Percentiles rank a stretch among this genome's conserved stretches.
These are phyloP conservation scores for Festucalex cinctus DNA, from an alignment of 2,113 vertebrate genomes.

Conservation along the genomic window DNA sequence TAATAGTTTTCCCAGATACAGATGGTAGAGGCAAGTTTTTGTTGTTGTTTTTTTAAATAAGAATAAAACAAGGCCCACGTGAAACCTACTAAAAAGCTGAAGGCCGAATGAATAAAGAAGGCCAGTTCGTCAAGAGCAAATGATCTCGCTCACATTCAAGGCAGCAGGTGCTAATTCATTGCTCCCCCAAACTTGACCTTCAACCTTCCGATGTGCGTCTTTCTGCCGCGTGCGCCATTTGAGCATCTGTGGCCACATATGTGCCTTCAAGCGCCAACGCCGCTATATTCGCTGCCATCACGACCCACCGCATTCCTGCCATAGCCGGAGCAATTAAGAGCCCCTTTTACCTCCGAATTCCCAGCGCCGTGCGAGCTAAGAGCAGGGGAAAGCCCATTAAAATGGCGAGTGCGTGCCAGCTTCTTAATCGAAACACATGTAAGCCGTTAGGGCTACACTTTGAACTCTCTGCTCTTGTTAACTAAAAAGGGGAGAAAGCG, in stretches of 20 bases:
- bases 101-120: constrained; percentile 7
- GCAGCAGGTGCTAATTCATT: constrained; percentile 6
- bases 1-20: neutral
- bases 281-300: constrained; percentile 59
- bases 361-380: constrained; percentile 45
- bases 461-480: constrained; percentile 58
- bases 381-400: constrained; percentile 63
- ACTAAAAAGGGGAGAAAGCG: constrained; percentile 44
- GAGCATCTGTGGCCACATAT: constrained; percentile 44
- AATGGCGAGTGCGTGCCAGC: constrained; percentile 65
- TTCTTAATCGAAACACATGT: constrained; percentile 73
- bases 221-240: constrained; percentile 12
- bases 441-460: constrained; percentile 70
- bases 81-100: neutral
- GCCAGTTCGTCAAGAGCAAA: constrained; percentile 10
- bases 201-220: constrained; percentile 1
- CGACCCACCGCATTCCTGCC: constrained; percentile 59
- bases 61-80: neutral
- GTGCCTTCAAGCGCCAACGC: constrained; percentile 30
- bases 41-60: too few species aligned
- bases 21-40: neutral
- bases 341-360: constrained; percentile 56
- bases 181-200: constrained; percentile 16
- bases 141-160: constrained; percentile 25
- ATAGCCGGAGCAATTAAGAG: constrained; percentile 56